phyloP scores from a whole-genome alignment of 1,140 invertebrate species.

The Heliconius congener region DNA sequence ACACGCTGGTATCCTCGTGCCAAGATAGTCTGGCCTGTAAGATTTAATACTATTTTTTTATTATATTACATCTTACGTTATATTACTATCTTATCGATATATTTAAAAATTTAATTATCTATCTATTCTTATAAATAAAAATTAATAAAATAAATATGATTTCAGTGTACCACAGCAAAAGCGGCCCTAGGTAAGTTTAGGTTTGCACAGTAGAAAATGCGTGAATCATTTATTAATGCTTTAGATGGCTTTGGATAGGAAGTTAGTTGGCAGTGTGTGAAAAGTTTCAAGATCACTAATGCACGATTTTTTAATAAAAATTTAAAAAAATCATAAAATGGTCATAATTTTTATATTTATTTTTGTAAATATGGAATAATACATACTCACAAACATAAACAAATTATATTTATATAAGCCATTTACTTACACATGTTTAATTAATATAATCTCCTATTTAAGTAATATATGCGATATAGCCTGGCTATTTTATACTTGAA shows the following conservation, averaged over 20 bases:
- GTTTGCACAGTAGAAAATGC: slow-evolving; percentile 34
- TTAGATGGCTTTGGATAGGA: slow-evolving; percentile 32
- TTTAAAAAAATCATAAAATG: not conserved
- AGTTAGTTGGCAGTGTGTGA: not conserved
- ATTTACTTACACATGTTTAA: not conserved
- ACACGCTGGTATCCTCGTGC: no score
- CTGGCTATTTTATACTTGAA: no score
- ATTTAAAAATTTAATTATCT: not conserved
- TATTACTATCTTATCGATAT: not conserved
- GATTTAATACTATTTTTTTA: no score
- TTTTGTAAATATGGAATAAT: not conserved
- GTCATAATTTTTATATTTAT: not conserved
- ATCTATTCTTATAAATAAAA: slow-evolving; percentile 10
- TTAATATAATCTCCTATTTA: no score
- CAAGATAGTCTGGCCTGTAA: no score
- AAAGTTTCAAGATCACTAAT: slow-evolving; percentile 21
- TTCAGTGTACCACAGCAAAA: slow-evolving; percentile 78
- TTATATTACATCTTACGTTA: no score
- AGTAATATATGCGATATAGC: no score
- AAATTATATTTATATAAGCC: not conserved
- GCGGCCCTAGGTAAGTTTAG: slow-evolving; percentile 72
- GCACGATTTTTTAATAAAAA: slow-evolving; percentile 13
- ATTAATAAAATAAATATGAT: slow-evolving; percentile 60
- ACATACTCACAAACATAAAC: not conserved
- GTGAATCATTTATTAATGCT: slow-evolving; percentile 31